Evolutionary conservation across 2,888 invertebrate genomes (phyloP), one percentile per base, ranked within the genome.

Genomic region (Noctua janthina): DNA sequence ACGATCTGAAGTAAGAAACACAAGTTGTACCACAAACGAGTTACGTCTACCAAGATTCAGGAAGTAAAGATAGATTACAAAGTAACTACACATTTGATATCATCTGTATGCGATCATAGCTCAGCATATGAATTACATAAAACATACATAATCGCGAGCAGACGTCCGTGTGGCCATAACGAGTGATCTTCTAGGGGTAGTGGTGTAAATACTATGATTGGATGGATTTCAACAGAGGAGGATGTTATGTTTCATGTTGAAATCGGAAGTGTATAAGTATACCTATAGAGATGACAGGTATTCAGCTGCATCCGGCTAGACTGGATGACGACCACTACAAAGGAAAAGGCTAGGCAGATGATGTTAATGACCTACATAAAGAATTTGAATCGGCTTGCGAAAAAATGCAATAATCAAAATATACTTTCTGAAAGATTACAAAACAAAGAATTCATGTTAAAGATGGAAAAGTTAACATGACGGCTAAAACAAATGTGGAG

Each of bases 31-130:
- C 17, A 64, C 54, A 64, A 68, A 73, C 69, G 68, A 46, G 62
- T 87, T 79, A 84, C 84, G 62, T 84, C 68, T 72, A 72, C 68
- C n/a, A 70, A 62, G 54, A 82, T 71, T n/a, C 78, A 81, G 87
- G 89, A 88, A 85, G 89, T 78, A 72, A 68, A 73, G 75, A 77
- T 81, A 84, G 81, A 87, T 87, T 84, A 77, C 81, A 87, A 43
- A 87, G 73, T 79, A 79, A 74, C 76, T 68, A 87, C 74, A 83
- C 56, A 87, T 87, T 83, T 79, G 74, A 84, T 84, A 84, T 79
- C 74, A 85, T 83, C 79, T 87, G 83, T 71, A 56, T 54, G 59
- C 73, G 79, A 85, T 87, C 68, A 74, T 43, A 69, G 39, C 68
- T 74, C 29, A 74, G 23, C 51, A 64, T 78, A 78, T 83, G 59